Percentiles rank a stretch among this genome's conserved stretches.
These are phyloP conservation scores for Drepana falcataria DNA, from an alignment of 2,888 invertebrate genomes.

Conservation along the genomic window DNA sequence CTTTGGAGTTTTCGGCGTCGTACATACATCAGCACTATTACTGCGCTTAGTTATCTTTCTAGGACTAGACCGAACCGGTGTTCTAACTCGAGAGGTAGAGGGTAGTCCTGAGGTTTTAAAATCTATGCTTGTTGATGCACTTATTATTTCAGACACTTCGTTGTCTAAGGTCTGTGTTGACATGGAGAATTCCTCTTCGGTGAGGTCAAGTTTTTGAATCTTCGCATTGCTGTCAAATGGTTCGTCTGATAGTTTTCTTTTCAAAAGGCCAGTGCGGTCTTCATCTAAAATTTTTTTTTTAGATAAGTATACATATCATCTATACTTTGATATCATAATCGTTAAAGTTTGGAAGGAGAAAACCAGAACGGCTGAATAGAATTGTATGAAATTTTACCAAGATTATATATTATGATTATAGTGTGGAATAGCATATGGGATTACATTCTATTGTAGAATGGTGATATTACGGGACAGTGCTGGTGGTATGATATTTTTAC, in stretches of 20 bases:
- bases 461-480: too few species aligned
- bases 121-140: slow-evolving; percentile 34
- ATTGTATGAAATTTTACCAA: too few species aligned
- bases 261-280: slow-evolving; percentile 28
- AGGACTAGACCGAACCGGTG: slow-evolving; percentile 55
- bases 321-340: neutral
- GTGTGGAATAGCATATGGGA: too few species aligned
- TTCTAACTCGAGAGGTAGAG: slow-evolving; percentile 50
- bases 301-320: neutral
- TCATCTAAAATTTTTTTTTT: slow-evolving; percentile 35
- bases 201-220: slow-evolving; percentile 53
- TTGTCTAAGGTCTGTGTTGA: slow-evolving; percentile 55
- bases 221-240: slow-evolving; percentile 42
- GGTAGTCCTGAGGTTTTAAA: slow-evolving; percentile 39
- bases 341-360: neutral
- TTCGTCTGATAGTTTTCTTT: slow-evolving; percentile 59
- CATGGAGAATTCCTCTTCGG: slow-evolving; percentile 36
- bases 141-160: slow-evolving; percentile 57
- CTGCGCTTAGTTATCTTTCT: slow-evolving; percentile 53
- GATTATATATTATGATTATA: too few species aligned
- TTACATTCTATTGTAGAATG: too few species aligned
- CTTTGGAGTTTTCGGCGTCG: slow-evolving; percentile 59
- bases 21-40: slow-evolving; percentile 54
- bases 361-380: too few species aligned
- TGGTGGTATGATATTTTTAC: too few species aligned